Evolutionary conservation across 2,797 vertebrate genomes (phyloP), one percentile per base, ranked within the genome.

Genomic region (Dryobates pubescens): DNA sequence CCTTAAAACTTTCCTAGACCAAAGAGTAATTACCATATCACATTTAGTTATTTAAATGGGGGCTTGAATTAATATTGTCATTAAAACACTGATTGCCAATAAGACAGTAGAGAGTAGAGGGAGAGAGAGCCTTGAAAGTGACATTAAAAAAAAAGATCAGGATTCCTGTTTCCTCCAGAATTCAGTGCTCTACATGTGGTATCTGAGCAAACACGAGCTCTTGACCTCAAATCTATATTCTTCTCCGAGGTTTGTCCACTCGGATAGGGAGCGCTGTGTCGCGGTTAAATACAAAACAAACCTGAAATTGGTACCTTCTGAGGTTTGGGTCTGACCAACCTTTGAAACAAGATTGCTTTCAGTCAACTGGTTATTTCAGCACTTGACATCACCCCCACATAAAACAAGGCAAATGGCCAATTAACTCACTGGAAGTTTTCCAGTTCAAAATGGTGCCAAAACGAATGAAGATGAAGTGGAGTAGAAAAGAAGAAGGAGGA

Each of bases 321-420:
- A 82, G 62, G 22, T 89, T 82, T 87, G 53, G 38, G 77, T 76
- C 84, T 71, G 71, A 84, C 85, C 83, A 80, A 4, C 58, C 81
- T 93, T 90, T 95, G 84, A 76, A 76, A 95, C n/a, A 79, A 94
- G 91, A 94, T 76, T 76, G 88, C 70, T 69, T 94, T 96, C 94
- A 87, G 90, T 90, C 80, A 93, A 86, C 79, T 73, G 69, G 89
- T 94, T 93, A 92, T 95, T 94, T 94, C 95, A 95, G 83, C 90
- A 79, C 91, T 94, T 95, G 64, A 95, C 75, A 89, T 90, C 91
- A 75, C 91, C 83, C 82, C 94, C 88, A 91, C 91, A 94, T 88
- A 90, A 89, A 88, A n/a, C 73, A 86, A 84, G 95, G 94, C 92
- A 93, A 89, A 81, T 53, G 36, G 93, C 93, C 95, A 95, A 67